A percentile compares a stretch with the other conserved stretches of the same genome.
phyloP scores from a whole-genome alignment of 2,113 vertebrate genomes.

The Orycteropus afer region DNA sequence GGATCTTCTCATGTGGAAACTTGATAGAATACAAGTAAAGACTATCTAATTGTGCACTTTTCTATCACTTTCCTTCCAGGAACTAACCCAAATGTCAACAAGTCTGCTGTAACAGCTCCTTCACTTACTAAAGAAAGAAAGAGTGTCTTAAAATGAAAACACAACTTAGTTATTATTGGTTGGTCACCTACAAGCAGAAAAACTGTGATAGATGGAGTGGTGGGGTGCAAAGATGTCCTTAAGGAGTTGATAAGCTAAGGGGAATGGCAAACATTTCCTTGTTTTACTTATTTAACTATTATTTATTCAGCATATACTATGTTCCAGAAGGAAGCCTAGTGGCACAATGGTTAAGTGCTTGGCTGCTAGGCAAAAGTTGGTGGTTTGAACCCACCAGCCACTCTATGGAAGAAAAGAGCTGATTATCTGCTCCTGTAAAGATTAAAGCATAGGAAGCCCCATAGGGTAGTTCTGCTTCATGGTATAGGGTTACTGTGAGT shows the following conservation, averaged over 20 bases:
- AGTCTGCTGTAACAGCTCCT: background rate
- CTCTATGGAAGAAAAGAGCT: background rate
- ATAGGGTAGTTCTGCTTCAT: background rate
- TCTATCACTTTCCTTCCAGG: background rate
- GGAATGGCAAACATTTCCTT: background rate
- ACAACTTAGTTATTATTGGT: background rate
- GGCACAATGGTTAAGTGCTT: background rate
- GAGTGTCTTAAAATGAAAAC: background rate
- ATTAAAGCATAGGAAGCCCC: background rate
- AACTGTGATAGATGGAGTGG: background rate
- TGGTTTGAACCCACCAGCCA: background rate
- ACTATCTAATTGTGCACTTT: background rate
- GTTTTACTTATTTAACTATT: background rate
- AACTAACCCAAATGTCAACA: slow-evolving; percentile 23
- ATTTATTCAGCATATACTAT: background rate
- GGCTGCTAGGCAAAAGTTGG: background rate
- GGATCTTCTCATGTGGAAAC: background rate
- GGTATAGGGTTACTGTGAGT: background rate
- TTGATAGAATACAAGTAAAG: slow-evolving; percentile 2
- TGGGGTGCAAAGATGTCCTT: background rate
- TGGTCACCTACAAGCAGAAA: background rate
- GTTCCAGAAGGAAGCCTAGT: background rate
- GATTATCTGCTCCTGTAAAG: background rate
- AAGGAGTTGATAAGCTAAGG: background rate
- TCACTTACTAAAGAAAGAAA: slow-evolving; percentile 20